Conservation (phyloP, 2,797 vertebrate species). For the Hipposideros larvatus region DNA sequence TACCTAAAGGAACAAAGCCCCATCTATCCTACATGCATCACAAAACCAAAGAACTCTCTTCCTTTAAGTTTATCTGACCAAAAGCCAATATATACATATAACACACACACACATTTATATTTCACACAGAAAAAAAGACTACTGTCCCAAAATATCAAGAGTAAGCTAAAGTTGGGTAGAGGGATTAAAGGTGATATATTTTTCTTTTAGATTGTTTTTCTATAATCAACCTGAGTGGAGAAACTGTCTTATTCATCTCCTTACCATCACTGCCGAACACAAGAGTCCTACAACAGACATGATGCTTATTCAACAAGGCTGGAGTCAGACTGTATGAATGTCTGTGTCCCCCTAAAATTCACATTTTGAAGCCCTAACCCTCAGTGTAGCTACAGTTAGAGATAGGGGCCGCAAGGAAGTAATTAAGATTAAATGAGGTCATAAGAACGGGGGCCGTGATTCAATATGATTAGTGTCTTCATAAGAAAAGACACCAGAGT, state of each 20-base stretch:
- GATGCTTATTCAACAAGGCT: neutral
- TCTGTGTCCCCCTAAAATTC: neutral
- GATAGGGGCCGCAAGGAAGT: no score
- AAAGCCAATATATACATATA: neutral
- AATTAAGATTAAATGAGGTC: no score
- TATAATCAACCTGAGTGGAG: neutral
- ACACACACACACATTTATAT: neutral
- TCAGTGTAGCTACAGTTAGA: neutral
- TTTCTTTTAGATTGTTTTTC: conserved; percentile 16
- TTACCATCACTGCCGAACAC: neutral
- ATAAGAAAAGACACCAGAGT: neutral
- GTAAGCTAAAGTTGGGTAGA: neutral
- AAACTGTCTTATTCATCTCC: neutral
- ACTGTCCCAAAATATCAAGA: neutral
- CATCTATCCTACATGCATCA: neutral
- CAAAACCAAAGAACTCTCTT: neutral
- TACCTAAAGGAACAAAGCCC: neutral
- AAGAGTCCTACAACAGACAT: neutral
- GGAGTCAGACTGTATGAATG: neutral
- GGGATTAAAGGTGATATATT: neutral
- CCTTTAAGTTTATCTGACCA: neutral
- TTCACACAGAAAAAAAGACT: neutral
- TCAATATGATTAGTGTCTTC: neutral
- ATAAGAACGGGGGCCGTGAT: neutral
- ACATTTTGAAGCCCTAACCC: neutral